Evolutionary conservation across 2,797 vertebrate genomes (phyloP).

Genomic region (Phalloptychus januarius): DNA sequence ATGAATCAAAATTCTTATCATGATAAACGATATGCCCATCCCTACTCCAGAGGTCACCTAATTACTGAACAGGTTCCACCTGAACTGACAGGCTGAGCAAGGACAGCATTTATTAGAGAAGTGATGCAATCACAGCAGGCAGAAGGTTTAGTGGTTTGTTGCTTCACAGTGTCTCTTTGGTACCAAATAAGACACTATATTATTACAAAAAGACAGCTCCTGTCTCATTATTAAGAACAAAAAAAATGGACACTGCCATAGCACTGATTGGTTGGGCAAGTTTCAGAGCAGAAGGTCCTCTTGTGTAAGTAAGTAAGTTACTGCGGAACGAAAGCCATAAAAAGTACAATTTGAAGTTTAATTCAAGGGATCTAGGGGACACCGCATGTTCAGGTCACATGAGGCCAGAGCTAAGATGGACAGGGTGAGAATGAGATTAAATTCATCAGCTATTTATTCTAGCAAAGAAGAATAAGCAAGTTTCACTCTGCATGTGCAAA

Average conservation of each 20-base stretch:
- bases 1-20: too few species aligned
- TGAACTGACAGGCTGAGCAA: background rate
- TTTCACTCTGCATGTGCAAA: background rate
- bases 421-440: background rate
- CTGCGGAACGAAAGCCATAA: background rate
- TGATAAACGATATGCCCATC: too few species aligned
- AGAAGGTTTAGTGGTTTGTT: too few species aligned
- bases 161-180: too few species aligned
- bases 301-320: background rate
- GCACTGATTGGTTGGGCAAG: too few species aligned
- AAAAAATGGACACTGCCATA: too few species aligned
- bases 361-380: background rate
- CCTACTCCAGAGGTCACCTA: background rate
- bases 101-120: background rate
- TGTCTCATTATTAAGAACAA: too few species aligned
- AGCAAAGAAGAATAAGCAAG: background rate
- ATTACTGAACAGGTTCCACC: background rate
- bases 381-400: background rate
- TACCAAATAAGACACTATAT: too few species aligned
- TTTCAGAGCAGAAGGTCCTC: too few species aligned
- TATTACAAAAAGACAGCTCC: too few species aligned
- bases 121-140: background rate
- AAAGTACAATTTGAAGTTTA: background rate
- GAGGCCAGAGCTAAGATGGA: background rate
- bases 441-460: background rate